These are phyloP conservation scores for Octomys mimax DNA, from an alignment of 2,797 vertebrate genomes.

Conservation along the genomic window DNA sequence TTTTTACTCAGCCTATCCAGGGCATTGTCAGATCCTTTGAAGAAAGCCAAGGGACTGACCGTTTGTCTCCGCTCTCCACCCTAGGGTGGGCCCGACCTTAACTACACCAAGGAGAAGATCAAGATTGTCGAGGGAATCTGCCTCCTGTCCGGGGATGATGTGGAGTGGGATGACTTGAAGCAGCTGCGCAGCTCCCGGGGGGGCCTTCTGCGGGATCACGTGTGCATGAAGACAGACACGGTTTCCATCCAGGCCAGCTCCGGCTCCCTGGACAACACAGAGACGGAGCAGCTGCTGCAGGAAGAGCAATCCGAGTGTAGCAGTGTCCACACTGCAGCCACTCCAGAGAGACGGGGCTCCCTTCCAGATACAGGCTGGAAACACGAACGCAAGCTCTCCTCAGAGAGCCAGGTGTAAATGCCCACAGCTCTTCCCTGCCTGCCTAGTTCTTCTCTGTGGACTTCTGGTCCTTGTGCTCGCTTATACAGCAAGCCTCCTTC, in stretches of 20 bases:
- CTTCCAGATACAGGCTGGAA: conserved; percentile 98
- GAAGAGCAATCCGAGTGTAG: conserved; percentile 98
- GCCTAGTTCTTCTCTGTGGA: conserved; percentile 65
- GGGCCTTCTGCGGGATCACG: conserved; percentile 94
- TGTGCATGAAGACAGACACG: conserved; percentile 98
- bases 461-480: conserved; percentile 65
- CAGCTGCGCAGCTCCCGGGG: conserved; percentile 96
- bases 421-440: conserved; percentile 53
- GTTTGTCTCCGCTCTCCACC: conserved; percentile 61
- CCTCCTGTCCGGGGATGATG: conserved; percentile 95
- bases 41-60: conserved; percentile 1
- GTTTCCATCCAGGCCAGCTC: conserved; percentile 98
- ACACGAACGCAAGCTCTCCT: conserved; percentile 95
- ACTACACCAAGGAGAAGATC: conserved; percentile 98
- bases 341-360: conserved; percentile 93
- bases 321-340: conserved; percentile 94
- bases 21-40: conserved; percentile 14
- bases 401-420: conserved; percentile 96
- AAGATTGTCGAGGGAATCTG: conserved; percentile 99
- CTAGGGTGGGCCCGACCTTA: conserved; percentile 93
- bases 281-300: conserved; percentile 98
- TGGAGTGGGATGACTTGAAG: conserved; percentile 98
- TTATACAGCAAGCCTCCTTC: conserved; percentile 61
- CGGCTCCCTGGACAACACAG: conserved; percentile 96
- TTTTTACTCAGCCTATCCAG: conserved; percentile 37